Evolutionary conservation across 2,888 invertebrate genomes (phyloP).

Genomic region (Drosophila formosana): DNA sequence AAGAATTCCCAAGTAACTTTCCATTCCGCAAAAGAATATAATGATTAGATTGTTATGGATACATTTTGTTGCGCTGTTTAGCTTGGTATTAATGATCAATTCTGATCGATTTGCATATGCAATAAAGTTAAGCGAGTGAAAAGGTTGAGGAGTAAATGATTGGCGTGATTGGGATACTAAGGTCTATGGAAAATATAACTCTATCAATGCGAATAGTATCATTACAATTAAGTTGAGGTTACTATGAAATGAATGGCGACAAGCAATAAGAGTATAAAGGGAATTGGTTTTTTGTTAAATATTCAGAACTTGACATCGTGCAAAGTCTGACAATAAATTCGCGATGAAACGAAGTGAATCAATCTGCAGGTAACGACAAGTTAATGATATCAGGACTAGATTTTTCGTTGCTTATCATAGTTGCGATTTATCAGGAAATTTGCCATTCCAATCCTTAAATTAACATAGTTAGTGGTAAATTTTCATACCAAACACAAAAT

Average conservation of each 20-base stretch:
- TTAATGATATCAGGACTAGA: no score
- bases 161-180: no score
- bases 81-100: background rate
- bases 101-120: background rate
- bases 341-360: background rate
- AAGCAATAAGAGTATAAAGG: background rate
- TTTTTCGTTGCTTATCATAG: no score
- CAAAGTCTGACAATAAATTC: background rate
- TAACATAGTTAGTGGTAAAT: background rate
- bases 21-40: background rate
- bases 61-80: background rate
- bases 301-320: no score
- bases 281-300: no score
- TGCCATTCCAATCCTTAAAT: no score
- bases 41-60: background rate
- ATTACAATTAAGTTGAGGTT: background rate
- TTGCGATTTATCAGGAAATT: no score
- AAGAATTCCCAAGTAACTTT: constrained; percentile 1
- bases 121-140: background rate
- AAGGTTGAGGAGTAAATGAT: no score
- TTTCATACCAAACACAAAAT: background rate
- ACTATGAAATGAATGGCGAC: background rate
- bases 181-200: no score
- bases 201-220: background rate
- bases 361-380: background rate